Conservation (phyloP, 2,797 vertebrate species). For the Muraenolepis orangiensis region DNA sequence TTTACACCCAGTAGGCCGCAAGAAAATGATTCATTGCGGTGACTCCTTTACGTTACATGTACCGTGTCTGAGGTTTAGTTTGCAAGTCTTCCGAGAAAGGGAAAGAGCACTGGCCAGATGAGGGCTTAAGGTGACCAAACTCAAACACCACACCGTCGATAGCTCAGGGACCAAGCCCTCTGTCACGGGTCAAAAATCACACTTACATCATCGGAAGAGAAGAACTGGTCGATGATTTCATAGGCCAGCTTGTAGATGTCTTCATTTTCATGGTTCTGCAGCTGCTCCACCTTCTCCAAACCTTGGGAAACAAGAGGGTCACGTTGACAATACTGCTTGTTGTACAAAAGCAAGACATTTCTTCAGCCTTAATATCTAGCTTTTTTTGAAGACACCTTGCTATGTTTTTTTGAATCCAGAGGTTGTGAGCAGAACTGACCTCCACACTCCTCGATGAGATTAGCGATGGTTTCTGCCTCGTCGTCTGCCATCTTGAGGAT, state of each 20-base stretch:
- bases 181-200: not conserved
- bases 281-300: conserved; percentile 97
- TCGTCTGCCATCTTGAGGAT: conserved; percentile 99
- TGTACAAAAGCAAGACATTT: too few relatives aligned
- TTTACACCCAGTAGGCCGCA: too few relatives aligned
- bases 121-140: not conserved
- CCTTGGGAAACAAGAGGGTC: conserved; percentile 64
- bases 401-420: not conserved
- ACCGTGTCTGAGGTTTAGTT: not conserved
- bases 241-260: conserved; percentile 99
- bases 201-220: conserved; percentile 97
- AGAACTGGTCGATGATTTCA: conserved; percentile 99
- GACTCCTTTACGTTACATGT: too few relatives aligned
- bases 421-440: conserved; percentile 66
- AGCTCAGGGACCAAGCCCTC: not conserved
- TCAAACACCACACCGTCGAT: not conserved
- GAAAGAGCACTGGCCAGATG: not conserved
- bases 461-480: conserved; percentile 95
- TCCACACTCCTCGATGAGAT: conserved; percentile 98
- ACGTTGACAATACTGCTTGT: not conserved
- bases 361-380: not conserved
- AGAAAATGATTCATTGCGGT: too few relatives aligned
- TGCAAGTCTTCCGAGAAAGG: not conserved
- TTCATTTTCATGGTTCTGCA: conserved; percentile 99
- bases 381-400: too few relatives aligned